Conservation (phyloP, 2,113 vertebrate species). For the Prochilodus magdalenae region DNA sequence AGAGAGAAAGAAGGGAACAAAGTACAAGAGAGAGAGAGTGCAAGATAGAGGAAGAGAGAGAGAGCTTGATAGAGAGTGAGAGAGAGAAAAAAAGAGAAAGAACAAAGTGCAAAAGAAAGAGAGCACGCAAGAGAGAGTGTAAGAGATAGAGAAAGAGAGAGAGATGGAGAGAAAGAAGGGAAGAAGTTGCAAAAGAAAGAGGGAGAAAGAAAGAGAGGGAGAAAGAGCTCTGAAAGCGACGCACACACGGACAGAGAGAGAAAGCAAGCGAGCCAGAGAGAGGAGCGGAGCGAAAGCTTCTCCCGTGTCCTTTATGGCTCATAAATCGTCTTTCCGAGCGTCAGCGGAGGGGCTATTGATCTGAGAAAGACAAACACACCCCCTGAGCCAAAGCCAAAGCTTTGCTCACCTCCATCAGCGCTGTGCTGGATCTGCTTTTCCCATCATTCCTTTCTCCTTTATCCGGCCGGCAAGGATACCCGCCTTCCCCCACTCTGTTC, state of each 20-base stretch:
- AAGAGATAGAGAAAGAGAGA: no score
- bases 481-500: neutral
- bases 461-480: conserved; percentile 46
- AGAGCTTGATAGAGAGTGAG: no score
- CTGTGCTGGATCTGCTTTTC: neutral
- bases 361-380: conserved; percentile 71
- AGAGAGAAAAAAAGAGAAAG: no score
- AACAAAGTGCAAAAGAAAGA: no score
- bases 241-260: conserved; percentile 44
- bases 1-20: no score
- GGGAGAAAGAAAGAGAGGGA: conserved; percentile 12
- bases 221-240: conserved; percentile 14
- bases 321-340: conserved; percentile 70
- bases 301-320: conserved; percentile 70
- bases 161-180: no score
- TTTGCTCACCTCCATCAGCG: neutral
- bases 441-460: conserved; percentile 42
- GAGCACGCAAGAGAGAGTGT: no score
- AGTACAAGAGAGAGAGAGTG: no score
- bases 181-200: no score
- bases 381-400: conserved; percentile 29
- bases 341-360: conserved; percentile 69
- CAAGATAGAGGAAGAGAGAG: no score
- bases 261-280: no score
- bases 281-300: conserved; percentile 23